Percentiles rank a stretch among this genome's conserved stretches.
phyloP scores from a whole-genome alignment of 2,113 vertebrate genomes.

The Proterorhinus semilunaris region DNA sequence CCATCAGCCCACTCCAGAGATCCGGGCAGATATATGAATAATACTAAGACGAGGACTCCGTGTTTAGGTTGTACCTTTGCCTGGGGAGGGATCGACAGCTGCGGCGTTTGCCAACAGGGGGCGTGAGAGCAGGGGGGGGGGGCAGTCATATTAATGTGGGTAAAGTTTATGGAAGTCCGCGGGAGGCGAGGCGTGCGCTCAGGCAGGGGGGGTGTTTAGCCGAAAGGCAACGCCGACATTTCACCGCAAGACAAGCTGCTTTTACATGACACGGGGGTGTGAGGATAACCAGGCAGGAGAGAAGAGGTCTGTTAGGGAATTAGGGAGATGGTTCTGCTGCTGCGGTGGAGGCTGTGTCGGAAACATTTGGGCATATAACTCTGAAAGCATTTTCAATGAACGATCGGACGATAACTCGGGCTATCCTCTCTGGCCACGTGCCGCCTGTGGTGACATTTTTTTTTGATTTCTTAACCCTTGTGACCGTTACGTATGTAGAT shows the following conservation, averaged over 20 bases:
- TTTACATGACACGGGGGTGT: not conserved
- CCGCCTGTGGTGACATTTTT: too few relatives aligned
- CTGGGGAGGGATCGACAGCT: conserved; percentile 74
- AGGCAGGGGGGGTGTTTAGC: conserved; percentile 52
- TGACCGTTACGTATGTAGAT: too few relatives aligned
- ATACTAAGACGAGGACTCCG: conserved; percentile 46
- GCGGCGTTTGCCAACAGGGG: conserved; percentile 65
- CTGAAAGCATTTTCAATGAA: too few relatives aligned
- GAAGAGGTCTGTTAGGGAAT: too few relatives aligned
- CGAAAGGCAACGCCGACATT: conserved; percentile 51
- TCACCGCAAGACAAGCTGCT: conserved; percentile 6
- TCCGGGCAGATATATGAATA: conserved; percentile 56
- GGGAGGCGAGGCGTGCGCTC: conserved; percentile 64
- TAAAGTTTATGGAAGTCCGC: conserved; percentile 59
- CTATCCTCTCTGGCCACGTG: too few relatives aligned
- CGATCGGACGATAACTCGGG: too few relatives aligned
- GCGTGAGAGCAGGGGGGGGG: conserved; percentile 66
- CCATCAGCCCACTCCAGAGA: conserved; percentile 45
- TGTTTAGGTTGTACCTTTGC: conserved; percentile 66
- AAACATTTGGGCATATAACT: too few relatives aligned
- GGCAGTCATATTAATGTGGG: conserved; percentile 72
- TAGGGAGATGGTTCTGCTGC: too few relatives aligned
- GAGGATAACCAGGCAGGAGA: too few relatives aligned
- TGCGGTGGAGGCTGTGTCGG: too few relatives aligned
- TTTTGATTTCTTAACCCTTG: too few relatives aligned